Percentiles rank a stretch among this genome's conserved stretches.
Conservation (phyloP, 2,888 invertebrate species). For the Tupiocoris notatus region DNA sequence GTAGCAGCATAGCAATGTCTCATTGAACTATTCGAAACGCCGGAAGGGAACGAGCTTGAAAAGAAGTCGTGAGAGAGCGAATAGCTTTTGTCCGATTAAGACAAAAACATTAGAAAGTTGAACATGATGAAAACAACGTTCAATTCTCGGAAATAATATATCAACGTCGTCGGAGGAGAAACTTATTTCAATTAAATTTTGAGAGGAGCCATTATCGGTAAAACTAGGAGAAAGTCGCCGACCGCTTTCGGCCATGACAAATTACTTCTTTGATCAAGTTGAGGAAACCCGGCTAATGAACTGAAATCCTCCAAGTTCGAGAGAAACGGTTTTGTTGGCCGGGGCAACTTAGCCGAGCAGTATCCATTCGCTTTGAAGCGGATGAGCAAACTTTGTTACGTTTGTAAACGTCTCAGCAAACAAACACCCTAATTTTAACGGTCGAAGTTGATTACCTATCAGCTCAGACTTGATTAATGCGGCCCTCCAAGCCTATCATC, state of each 20-base stretch:
- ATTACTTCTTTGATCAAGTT: constrained; percentile 24
- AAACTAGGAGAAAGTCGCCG: constrained; percentile 17
- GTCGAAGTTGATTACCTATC: constrained; percentile 4
- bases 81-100: too few species aligned
- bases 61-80: too few species aligned
- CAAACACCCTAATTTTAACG: constrained; percentile 7
- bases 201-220: constrained; percentile 1
- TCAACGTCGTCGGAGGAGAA: not conserved
- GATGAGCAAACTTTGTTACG: constrained; percentile 3
- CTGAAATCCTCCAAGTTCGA: constrained; percentile 9
- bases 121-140: too few species aligned
- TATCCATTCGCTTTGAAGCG: constrained; percentile 10
- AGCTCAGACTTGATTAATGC: constrained; percentile 1
- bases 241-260: constrained; percentile 8
- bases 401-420: constrained; percentile 16
- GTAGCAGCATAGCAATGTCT: too few species aligned
- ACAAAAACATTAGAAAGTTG: too few species aligned
- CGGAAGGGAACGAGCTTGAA: too few species aligned
- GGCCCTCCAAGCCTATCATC: not conserved
- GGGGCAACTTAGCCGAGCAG: not conserved
- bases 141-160: not conserved
- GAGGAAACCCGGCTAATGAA: constrained; percentile 6
- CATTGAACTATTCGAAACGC: too few species aligned
- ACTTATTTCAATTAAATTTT: not conserved
- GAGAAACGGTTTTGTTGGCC: not conserved